Evolutionary conservation across 2,113 vertebrate species (phyloP), one percentile per base, ranked within the genome.

Genomic region (Oryzias celebensis): DNA sequence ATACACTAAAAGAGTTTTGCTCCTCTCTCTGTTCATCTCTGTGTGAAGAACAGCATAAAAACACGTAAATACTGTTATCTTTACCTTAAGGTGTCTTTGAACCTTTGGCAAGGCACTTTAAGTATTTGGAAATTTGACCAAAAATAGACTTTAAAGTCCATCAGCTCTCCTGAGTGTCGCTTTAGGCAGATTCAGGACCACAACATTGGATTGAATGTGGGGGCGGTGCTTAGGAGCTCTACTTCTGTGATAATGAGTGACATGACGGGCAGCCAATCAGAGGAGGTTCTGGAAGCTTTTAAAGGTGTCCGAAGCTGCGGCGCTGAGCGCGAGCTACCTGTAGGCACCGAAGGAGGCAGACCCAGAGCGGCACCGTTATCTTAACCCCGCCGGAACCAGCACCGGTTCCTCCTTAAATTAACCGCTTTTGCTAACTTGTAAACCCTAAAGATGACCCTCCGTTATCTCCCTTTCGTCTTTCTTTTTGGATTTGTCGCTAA

Each of bases 321-420:
- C 31, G 45, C 36, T 36, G 51, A 78, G 36, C 36, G 36, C 36
- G 36, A 36, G 7, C 68, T 82, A 88, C 85, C 87, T 88, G 85
- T 80, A 73, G 78, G 26, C 57, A 8, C 55, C 12, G n/a, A 24
- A 70, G 73, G 67, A 62, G 3, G 24, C 20, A 1, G 20, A 23
- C 14, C 17, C 46, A 0, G 15, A 0, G 4, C 45, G 4, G 50
- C 26, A 28, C 74, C 54, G 56, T 62, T 71, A 74, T 5, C 22
- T 55, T 12, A 41, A 26, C 56, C 46, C 16, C 44, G 3, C 26
- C 58, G 5, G 48, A 1, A n/a, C 22, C 26, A 8, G 17, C 53
- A 1, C 36, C 22, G 52, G 6, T 17, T n/a, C 5, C 52, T 51
- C 8, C 23, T n/a, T 4, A 26, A 2, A 31, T 43, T 2, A 45